These are phyloP conservation scores for Phlogophora meticulosa DNA, from an alignment of 2,888 invertebrate species.

Conservation along the genomic window DNA sequence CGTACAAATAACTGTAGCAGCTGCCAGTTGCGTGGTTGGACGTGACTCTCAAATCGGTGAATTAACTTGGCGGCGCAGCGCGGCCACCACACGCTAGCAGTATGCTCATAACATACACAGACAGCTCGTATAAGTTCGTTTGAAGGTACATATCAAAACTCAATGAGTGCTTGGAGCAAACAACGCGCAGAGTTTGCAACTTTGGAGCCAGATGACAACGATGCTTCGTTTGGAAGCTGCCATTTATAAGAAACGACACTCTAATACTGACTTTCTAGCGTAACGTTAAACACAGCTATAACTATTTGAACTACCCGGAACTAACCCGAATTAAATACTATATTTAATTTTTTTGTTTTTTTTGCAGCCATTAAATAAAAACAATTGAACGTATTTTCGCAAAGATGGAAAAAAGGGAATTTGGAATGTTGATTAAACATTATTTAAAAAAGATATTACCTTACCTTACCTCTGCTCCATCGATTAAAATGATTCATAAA, in stretches of 20 bases:
- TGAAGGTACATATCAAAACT: too few species aligned
- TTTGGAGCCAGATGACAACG: neutral
- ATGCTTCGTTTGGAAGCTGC: neutral
- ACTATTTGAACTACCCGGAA: neutral
- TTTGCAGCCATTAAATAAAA: too few species aligned
- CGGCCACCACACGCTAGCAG: too few species aligned
- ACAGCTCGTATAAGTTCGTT: neutral
- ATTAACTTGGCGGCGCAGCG: neutral
- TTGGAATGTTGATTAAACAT: too few species aligned
- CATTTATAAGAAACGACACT: neutral
- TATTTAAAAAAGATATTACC: too few species aligned
- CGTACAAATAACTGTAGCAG: slow-evolving; percentile 17
- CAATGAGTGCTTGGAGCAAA: neutral
- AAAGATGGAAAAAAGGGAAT: too few species aligned
- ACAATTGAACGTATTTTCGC: too few species aligned
- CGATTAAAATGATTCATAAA: too few species aligned
- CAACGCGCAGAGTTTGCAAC: neutral
- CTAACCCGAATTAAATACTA: too few species aligned
- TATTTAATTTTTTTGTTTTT: too few species aligned
- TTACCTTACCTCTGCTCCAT: too few species aligned
- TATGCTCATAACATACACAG: too few species aligned
- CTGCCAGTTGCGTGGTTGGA: neutral
- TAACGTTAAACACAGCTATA: neutral
- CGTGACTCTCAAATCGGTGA: neutral
- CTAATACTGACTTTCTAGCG: neutral